Evolutionary conservation across 2,113 vertebrate genomes (phyloP), one percentile per base, ranked within the genome.

Genomic region (Hippocampus guttulatus): DNA sequence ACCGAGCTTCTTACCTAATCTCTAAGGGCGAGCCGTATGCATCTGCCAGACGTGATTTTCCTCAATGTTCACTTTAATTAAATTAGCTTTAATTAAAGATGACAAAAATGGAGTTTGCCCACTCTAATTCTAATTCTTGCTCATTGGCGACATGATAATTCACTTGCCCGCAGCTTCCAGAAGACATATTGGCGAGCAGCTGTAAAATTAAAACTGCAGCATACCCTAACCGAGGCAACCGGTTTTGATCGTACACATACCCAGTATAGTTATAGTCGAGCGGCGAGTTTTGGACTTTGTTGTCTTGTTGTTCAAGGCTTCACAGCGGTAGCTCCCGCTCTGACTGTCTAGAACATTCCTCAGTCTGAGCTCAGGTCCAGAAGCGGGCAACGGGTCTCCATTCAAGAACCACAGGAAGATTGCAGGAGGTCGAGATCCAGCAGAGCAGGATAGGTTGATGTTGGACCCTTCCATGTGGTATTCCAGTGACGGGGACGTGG

Each of bases 251-350:
- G 18, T 23, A 49, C 52, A 76, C 84, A 70, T 78, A 88, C 82
- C 74, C 15, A 73, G 16, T n/a, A 91, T 71, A 74, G 58, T 73
- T 30, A 60, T 8, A 30, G 57, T 0, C 23, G 27, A 15, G 57
- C 25, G 23, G 23, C 23, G 23, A 30, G 25, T 60, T 60, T 60
- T 25, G 23, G n/a, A 27, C 12, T 47, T 83, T 70, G 76, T 62
- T 15, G 74, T 91, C 79, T 45, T 83, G 61, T 5, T 85, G 74
- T 91, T 90, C 25, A 70, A 68, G n/a, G 86, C 84, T 66, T 33
- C 70, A 68, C 89, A 90, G 73, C 75, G 84, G 81, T 89, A 90
- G 68, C 57, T 77, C 9, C 88, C 88, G 74, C 75, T 85, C 16
- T 89, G 75, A 74, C 3, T 78, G 61, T 20, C 33, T 66, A 84